Percentiles rank a stretch among this genome's conserved stretches.
Evolutionary conservation across 2,888 invertebrate genomes (phyloP).

Genomic region (Meloe dianella): DNA sequence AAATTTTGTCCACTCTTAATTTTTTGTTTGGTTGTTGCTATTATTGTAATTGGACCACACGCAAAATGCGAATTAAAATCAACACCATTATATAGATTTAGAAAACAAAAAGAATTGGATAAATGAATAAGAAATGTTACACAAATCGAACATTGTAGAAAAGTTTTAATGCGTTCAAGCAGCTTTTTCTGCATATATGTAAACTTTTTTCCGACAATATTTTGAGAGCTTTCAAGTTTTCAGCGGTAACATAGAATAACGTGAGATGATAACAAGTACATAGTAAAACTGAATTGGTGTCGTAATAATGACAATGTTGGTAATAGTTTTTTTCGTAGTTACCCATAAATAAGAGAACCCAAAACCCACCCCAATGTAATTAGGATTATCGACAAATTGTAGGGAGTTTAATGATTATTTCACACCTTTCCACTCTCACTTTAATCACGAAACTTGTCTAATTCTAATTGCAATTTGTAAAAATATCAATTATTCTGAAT

Average conservation of each 20-base stretch:
- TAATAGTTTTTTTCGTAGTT: constrained; percentile 13
- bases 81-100: not conserved
- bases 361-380: constrained; percentile 20
- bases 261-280: not conserved
- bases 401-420: not conserved
- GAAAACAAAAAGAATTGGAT: not conserved
- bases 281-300: not conserved
- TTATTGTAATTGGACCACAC: not conserved
- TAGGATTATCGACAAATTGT: constrained; percentile 19
- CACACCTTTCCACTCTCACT: constrained; percentile 1
- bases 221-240: not conserved
- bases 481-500: not conserved
- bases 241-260: not conserved
- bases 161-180: not conserved
- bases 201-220: not conserved
- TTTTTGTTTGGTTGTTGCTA: not conserved
- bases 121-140: not conserved
- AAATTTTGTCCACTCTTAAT: not conserved
- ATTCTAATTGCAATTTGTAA: not conserved
- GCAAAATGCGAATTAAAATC: not conserved
- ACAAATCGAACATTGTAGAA: not conserved
- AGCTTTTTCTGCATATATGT: not conserved
- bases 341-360: constrained; percentile 24
- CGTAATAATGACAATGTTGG: constrained; percentile 13
- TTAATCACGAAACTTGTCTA: not conserved